phyloP scores from a whole-genome alignment of 2,888 invertebrate species.

The Colletes collaris region DNA sequence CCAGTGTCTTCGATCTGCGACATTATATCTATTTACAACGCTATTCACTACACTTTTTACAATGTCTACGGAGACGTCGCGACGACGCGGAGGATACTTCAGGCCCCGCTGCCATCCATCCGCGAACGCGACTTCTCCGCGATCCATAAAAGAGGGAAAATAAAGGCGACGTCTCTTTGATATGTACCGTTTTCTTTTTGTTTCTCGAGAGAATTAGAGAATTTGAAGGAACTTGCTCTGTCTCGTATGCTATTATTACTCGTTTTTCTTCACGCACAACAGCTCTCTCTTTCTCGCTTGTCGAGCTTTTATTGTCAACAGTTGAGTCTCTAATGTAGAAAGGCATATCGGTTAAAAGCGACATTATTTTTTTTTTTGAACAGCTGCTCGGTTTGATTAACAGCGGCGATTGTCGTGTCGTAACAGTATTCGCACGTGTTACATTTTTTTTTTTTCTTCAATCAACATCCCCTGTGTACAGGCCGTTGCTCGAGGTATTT shows the following conservation, averaged over 20 bases:
- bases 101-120: not conserved
- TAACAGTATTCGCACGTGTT: constrained; percentile 21
- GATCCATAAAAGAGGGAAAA: constrained; percentile 29
- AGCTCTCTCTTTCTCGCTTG: constrained; percentile 21
- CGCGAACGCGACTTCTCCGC: constrained; percentile 26
- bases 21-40: constrained; percentile 43
- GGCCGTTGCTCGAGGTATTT: constrained; percentile 39
- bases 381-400: constrained; percentile 56
- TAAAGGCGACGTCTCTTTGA: constrained; percentile 73
- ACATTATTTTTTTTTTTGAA: constrained; percentile 34
- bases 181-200: constrained; percentile 69
- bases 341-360: constrained; percentile 57
- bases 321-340: constrained; percentile 57
- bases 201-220: constrained; percentile 65
- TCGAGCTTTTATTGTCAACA: constrained; percentile 62
- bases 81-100: constrained; percentile 29
- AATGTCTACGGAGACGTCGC: constrained; percentile 31
- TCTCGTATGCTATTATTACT: constrained; percentile 29
- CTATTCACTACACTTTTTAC: constrained; percentile 51
- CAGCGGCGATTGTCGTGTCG: constrained; percentile 54
- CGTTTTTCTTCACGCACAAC: constrained; percentile 23
- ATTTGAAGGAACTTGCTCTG: constrained; percentile 62
- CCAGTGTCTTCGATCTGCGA: constrained; percentile 35
- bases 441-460: constrained; percentile 8
- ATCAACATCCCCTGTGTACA: constrained; percentile 22